Evolutionary conservation across 2,797 vertebrate species (phyloP).

Genomic region (Trachurus trachurus): DNA sequence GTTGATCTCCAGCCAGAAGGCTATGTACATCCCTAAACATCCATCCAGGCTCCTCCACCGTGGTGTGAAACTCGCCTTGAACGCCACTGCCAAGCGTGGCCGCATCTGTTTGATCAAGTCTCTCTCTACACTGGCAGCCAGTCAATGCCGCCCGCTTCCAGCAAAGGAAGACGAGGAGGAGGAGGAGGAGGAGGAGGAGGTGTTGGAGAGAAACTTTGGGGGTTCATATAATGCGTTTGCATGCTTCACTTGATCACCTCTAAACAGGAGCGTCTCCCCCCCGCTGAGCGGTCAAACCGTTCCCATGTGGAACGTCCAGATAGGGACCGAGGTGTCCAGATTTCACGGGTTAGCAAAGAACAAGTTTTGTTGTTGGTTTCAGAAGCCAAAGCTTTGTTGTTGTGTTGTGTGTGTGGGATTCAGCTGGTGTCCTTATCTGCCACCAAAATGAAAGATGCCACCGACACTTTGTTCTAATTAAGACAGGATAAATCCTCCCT

Average conservation of each 20-base stretch:
- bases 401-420: slow-evolving; percentile 27
- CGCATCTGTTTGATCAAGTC: slow-evolving; percentile 65
- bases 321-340: slow-evolving; percentile 51
- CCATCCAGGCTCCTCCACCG: slow-evolving; percentile 16
- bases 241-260: slow-evolving; percentile 67
- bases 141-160: slow-evolving; percentile 29
- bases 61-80: slow-evolving; percentile 41
- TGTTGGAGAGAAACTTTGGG: slow-evolving; percentile 33
- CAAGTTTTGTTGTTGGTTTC: slow-evolving; percentile 41
- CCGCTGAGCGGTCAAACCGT: slow-evolving; percentile 59
- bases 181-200: neutral
- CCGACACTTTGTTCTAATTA: slow-evolving; percentile 68
- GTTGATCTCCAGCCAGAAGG: slow-evolving; percentile 27
- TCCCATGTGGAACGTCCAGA: slow-evolving; percentile 54
- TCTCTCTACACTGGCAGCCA: slow-evolving; percentile 62
- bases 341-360: slow-evolving; percentile 36
- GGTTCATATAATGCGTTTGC: slow-evolving; percentile 65
- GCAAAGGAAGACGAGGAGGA: neutral
- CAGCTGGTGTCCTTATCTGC: slow-evolving; percentile 68
- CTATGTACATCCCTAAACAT: slow-evolving; percentile 13
- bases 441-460: slow-evolving; percentile 59
- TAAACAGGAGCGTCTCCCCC: slow-evolving; percentile 35
- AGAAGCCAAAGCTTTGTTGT: slow-evolving; percentile 47
- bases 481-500: slow-evolving; percentile 53
- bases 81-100: slow-evolving; percentile 53